phyloP scores from a whole-genome alignment of 2,888 invertebrate genomes.

The Electrophaes corylata region DNA sequence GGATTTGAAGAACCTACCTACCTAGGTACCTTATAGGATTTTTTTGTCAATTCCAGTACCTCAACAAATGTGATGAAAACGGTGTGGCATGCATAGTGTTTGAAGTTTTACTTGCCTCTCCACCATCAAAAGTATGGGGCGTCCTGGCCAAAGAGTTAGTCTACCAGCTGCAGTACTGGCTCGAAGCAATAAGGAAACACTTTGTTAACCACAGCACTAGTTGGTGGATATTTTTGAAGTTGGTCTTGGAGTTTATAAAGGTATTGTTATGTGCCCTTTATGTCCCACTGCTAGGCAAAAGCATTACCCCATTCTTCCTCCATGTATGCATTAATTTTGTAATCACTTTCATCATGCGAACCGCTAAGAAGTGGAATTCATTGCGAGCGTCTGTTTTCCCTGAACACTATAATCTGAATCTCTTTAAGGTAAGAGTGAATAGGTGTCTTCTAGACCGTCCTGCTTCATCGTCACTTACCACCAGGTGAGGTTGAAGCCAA shows the following conservation, averaged over 20 bases:
- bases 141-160: slow-evolving; percentile 62
- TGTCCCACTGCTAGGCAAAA: too few species aligned
- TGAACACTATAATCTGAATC: too few species aligned
- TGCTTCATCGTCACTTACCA: too few species aligned
- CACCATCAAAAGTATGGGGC: slow-evolving; percentile 64
- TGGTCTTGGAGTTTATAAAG: slow-evolving; percentile 59
- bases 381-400: too few species aligned
- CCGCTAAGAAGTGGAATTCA: too few species aligned
- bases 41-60: slow-evolving; percentile 59
- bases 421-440: too few species aligned
- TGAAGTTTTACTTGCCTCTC: slow-evolving; percentile 53
- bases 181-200: slow-evolving; percentile 62
- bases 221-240: slow-evolving; percentile 68
- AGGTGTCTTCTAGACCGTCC: too few species aligned
- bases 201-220: slow-evolving; percentile 52
- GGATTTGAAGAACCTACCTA: too few species aligned
- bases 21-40: background rate
- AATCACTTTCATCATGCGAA: too few species aligned
- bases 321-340: too few species aligned
- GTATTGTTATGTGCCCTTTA: slow-evolving; percentile 51
- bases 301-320: too few species aligned
- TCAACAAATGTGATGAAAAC: slow-evolving; percentile 61
- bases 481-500: too few species aligned
- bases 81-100: slow-evolving; percentile 64
- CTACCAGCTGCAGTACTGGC: slow-evolving; percentile 63